A percentile compares a stretch with the other conserved stretches of the same genome.
Conservation (phyloP, 2,888 invertebrate species). For the Trissolcus brochymenae region DNA sequence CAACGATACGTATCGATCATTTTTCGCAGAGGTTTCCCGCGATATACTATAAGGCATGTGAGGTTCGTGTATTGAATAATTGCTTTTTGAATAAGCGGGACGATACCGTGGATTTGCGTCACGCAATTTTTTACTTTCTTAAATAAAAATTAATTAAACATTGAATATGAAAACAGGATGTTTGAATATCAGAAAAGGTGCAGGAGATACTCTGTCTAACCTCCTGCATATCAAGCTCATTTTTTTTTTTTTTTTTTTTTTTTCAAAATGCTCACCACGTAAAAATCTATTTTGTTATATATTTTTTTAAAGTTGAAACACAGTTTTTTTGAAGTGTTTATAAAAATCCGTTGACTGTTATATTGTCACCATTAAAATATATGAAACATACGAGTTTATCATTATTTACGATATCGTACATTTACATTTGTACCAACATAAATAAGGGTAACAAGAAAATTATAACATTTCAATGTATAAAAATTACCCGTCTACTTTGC, state of each 20-base stretch:
- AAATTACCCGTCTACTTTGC: constrained; percentile 53
- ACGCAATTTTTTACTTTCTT: constrained; percentile 1
- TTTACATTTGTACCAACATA: constrained; percentile 11
- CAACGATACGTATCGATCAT: constrained; percentile 51
- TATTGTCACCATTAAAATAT: neutral
- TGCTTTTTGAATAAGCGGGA: constrained; percentile 46
- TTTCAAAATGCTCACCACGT: too few relatives aligned
- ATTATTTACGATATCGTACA: too few relatives aligned
- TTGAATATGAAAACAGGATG: constrained; percentile 4
- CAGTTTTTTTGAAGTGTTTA: neutral
- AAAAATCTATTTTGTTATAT: too few relatives aligned
- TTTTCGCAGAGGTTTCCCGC: constrained; percentile 36
- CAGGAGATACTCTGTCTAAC: too few relatives aligned
- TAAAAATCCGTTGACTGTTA: neutral
- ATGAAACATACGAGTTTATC: too few relatives aligned
- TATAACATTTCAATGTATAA: constrained; percentile 56
- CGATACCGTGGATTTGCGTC: constrained; percentile 3
- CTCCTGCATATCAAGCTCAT: too few relatives aligned
- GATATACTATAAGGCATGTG: constrained; percentile 37
- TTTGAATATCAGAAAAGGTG: neutral
- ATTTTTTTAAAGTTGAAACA: too few relatives aligned
- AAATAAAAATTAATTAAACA: too few relatives aligned
- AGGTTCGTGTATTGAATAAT: constrained; percentile 48
- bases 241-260: too few relatives aligned
- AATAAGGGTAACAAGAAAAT: constrained; percentile 50